These are phyloP conservation scores for Myiotriccus ornatus DNA, from an alignment of 2,797 vertebrate genomes.

Conservation along the genomic window DNA sequence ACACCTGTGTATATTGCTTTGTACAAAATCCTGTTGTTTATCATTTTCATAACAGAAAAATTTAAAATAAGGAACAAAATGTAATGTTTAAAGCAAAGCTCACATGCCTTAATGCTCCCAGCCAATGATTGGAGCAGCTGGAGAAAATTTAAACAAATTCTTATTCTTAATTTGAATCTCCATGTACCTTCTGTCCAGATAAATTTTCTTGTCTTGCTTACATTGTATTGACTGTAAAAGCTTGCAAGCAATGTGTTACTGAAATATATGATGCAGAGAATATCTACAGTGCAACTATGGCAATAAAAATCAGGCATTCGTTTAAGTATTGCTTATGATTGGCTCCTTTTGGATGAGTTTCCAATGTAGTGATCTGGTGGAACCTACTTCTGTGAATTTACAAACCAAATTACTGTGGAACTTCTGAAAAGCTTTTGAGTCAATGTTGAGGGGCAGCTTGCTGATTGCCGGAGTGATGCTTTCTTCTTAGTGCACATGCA, in stretches of 20 bases:
- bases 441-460: background rate
- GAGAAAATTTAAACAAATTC: background rate
- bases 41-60: background rate
- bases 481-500: background rate
- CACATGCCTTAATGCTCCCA: background rate
- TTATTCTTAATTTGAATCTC: background rate
- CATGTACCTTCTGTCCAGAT: background rate
- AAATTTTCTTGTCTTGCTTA: background rate
- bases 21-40: background rate
- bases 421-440: background rate
- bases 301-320: background rate
- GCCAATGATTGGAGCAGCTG: background rate
- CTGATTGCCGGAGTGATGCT: background rate
- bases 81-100: background rate
- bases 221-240: background rate
- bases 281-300: background rate
- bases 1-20: background rate
- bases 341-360: background rate
- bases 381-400: background rate
- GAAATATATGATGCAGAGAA: background rate
- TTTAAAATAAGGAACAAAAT: background rate
- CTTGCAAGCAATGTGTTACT: background rate
- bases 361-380: background rate
- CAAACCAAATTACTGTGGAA: background rate
- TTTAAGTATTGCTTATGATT: background rate